Base-by-base conservation (phyloP, 2,888 invertebrate genomes). In the Quadroppia sp. region DNA sequence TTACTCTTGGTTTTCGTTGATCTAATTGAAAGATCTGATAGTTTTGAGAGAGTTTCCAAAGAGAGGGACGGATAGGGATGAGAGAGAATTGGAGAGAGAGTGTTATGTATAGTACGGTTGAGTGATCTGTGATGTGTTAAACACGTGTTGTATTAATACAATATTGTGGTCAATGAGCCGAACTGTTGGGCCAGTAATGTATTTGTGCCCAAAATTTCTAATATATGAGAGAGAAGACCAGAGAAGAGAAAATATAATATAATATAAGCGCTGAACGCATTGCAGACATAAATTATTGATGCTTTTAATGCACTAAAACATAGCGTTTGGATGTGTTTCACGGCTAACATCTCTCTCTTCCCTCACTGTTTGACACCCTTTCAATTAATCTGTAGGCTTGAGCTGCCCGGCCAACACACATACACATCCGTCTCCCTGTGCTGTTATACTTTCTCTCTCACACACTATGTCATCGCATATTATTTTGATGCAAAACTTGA, bases 111-210 rank as follows among this genome's bases (percentile, higher is more conserved):
- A 30, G 45, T 45, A 48, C 70, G 45, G 15, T 23, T 23, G 48
- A 45, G 17, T 70, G 45, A 42, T 28, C 25, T 70, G n/a, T 48
- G 42, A 71, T 71, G 64, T 64, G 64, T 64, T 64, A 64, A 50
- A 71, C 71, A 71, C 71, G 71, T 71, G 71, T 71, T 71, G 56
- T 71, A 71, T 71, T 71, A 71, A 71, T 71, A 53, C 56, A 71
- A 71, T 71, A 71, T 71, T 71, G 71, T 56, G 71, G 71, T 71
- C 71, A 71, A 71, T 71, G 71, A 71, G 53, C 50, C 71, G 28
- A 53, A 32, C 32, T 30, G 4, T 32, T 30, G 25, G 30, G 50
- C 50, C 17, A 9, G 30, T 64, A 36, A 32, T 64, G 64, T 36
- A 4, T 64, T 32, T 32, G 15, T 20, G 36, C 15, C 32, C 36